Evolutionary conservation across 2,113 vertebrate genomes (phyloP), one percentile per base, ranked within the genome.

Genomic region (Rissa tridactyla): DNA sequence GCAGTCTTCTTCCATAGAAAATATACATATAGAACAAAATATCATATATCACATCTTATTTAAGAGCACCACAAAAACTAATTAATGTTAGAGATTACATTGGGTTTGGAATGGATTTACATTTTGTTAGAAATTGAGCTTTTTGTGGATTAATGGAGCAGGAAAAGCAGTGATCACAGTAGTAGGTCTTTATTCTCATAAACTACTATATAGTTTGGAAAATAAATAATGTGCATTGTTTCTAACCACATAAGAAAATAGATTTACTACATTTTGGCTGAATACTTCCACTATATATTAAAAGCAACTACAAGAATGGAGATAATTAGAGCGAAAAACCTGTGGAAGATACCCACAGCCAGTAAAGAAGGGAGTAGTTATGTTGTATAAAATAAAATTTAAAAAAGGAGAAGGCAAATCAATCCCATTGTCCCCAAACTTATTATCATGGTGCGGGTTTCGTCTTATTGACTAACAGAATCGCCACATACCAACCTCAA

Each of bases 221-320:
- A 76, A 57, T 55, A 90, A 90, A 89, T 90, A 83, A 68, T 32
- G 29, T 47, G 29, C 36, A 84, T 82, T 80, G 44, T 82, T 93
- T 96, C 69, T 62, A 36, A 87, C 89, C 5, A 42, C 21, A 13
- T 77, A 93, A 93, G 15, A 9, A 76, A 92, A 86, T 1, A 57
- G 16, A 34, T 70, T 66, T 65, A 64, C 32, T 84, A 65, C 8
- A 32, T 20, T 32, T 17, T 27, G 54, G 49, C 25, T 54, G 91
- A 82, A 52, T 68, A 26, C 23, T 86, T 93, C 70, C 36, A 61
- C 34, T 68, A 51, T 26, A 25, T 91, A 54, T 66, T 40, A 66
- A 80, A 96, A 90, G 38, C 40, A 94, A 42, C n/a, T 73, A 86
- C 36, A 83, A 72, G 49, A 86, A 69, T 88, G 66, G 30, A 95